Conservation (phyloP, 2,113 vertebrate species). For the Telmatochromis sp. region DNA sequence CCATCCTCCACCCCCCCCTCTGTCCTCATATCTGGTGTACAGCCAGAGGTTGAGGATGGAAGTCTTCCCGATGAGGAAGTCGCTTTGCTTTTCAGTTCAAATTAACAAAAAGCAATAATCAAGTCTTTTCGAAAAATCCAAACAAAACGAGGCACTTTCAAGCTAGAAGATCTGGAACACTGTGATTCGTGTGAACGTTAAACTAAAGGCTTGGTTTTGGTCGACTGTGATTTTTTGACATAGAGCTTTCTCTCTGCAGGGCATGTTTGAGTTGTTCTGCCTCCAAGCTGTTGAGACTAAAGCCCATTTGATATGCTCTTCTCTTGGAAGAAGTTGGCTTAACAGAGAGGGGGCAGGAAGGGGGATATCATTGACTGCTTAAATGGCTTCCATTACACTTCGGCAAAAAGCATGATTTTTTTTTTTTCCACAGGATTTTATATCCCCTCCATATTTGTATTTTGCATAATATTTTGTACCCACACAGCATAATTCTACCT, state of each 20-base stretch:
- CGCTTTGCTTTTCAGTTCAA: not conserved
- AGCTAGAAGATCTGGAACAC: conserved; percentile 14
- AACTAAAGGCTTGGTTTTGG: conserved; percentile 18
- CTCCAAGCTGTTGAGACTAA: conserved; percentile 61
- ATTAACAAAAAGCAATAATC: not conserved
- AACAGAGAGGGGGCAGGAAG: conserved; percentile 56
- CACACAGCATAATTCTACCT: conserved; percentile 46
- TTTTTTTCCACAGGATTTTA: conserved; percentile 38
- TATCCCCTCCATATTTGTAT: conserved; percentile 50
- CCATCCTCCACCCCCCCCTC: conserved; percentile 29
- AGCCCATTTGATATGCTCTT: conserved; percentile 68
- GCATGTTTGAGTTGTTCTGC: conserved; percentile 56
- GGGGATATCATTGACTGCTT: conserved; percentile 74
- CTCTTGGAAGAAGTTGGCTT: conserved; percentile 59
- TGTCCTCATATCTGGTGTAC: conserved; percentile 31
- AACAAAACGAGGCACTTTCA: not conserved
- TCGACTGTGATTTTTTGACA: conserved; percentile 53
- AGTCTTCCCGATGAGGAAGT: conserved; percentile 2
- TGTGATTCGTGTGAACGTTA: not conserved
- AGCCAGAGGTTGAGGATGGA: conserved; percentile 41
- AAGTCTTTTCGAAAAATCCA: not conserved
- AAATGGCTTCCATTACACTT: conserved; percentile 69
- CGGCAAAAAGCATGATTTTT: conserved; percentile 63
- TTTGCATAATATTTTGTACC: conserved; percentile 58
- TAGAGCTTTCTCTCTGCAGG: conserved; percentile 51